A percentile compares a stretch with the other conserved stretches of the same genome.
phyloP scores from a whole-genome alignment of 2,888 invertebrate genomes.

The Archips xylosteana region DNA sequence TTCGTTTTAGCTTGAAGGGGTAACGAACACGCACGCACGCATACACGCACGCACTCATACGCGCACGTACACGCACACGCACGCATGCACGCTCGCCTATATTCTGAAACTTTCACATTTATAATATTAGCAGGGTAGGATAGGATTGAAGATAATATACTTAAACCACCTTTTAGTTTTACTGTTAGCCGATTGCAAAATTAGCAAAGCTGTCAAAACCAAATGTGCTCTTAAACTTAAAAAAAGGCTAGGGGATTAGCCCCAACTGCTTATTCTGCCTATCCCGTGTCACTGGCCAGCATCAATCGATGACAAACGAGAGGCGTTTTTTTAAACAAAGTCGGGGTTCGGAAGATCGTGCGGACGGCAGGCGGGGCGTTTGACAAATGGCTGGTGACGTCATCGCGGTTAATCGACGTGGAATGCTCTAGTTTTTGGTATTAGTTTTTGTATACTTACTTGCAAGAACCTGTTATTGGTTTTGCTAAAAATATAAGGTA shows the following conservation, averaged over 20 bases:
- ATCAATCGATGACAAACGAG: constrained; percentile 28
- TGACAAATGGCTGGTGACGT: constrained; percentile 20
- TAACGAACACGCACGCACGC: no score
- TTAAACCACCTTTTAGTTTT: no score
- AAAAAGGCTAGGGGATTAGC: not conserved
- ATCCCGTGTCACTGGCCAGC: constrained; percentile 26
- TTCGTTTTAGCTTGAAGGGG: no score
- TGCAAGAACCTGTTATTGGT: not conserved
- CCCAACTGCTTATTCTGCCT: not conserved
- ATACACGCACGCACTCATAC: no score
- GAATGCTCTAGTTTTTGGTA: constrained; percentile 20
- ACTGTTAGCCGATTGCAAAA: not conserved
- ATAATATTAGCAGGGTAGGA: no score
- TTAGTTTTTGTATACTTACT: not conserved
- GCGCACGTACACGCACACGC: no score
- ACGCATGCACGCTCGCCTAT: no score
- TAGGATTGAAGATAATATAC: no score
- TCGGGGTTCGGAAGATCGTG: constrained; percentile 33
- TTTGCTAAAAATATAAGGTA: not conserved
- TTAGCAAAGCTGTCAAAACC: not conserved
- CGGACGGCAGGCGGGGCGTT: constrained; percentile 21
- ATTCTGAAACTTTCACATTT: no score
- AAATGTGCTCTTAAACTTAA: not conserved
- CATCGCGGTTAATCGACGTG: constrained; percentile 33
- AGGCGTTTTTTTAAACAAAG: constrained; percentile 19